These are phyloP conservation scores for Daphoenositta chrysoptera DNA, from an alignment of 2,113 vertebrate species.

Conservation along the genomic window DNA sequence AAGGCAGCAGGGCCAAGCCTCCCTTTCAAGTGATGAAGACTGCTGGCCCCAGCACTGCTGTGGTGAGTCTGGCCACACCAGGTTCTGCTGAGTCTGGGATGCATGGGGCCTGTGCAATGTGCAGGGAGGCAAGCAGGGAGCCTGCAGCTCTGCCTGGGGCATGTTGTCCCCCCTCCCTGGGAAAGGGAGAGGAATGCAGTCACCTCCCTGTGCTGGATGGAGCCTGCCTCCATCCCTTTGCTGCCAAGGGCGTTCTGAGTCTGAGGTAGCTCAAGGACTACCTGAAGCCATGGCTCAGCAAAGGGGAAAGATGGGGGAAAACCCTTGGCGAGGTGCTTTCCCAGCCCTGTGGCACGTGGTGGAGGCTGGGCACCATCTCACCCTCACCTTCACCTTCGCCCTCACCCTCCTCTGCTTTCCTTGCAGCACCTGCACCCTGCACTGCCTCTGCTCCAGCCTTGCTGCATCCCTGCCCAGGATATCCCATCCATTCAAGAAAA, in stretches of 20 bases:
- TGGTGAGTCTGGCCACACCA: background rate
- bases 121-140: background rate
- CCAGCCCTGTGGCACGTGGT: fast-evolving
- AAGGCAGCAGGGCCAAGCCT: background rate
- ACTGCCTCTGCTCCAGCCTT: background rate
- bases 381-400: background rate
- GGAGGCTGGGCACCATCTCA: background rate
- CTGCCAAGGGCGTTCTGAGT: no score
- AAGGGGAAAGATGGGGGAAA: background rate
- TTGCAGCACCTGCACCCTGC: background rate
- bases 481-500: background rate
- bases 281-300: background rate
- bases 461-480: background rate
- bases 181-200: background rate
- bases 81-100: background rate
- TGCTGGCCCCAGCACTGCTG: background rate
- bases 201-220: background rate
- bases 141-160: background rate
- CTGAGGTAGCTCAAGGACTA: background rate
- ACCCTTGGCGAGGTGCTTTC: background rate
- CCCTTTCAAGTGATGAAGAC: fast-evolving
- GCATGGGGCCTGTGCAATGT: fast-evolving
- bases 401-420: background rate
- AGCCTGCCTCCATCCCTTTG: background rate
- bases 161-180: fast-evolving